Base-by-base conservation (phyloP, 2,797 vertebrate genomes). In the Fundulus diaphanus region DNA sequence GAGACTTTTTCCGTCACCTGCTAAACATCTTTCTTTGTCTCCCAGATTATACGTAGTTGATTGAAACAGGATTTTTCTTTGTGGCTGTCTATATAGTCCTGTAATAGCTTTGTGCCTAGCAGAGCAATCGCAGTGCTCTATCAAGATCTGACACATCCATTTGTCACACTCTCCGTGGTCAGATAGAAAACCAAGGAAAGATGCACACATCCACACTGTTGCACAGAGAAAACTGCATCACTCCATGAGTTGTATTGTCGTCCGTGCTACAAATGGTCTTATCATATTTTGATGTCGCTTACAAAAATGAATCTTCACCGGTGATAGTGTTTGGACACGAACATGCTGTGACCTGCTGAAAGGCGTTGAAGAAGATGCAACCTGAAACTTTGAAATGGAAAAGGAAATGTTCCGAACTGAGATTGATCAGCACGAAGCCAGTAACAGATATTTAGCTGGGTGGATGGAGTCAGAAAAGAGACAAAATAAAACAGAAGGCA, bases 81-180 rank as follows among this genome's bases (percentile, higher is more conserved):
- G 82, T 84, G 72, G 72, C 82, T 89, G 90, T 92, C 89, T 89
- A 90, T 91, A 89, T 87, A 86, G 90, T 91, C 81, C 85, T 91
- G 90, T 92, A 93, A 93, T 90, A 93, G 92, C 93, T 89, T 88
- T 89, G 92, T 90, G 91, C 90, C 90, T 88, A 78, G 88, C 84
- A 76, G 91, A 90, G 91, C 88, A 90, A 93, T 92, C 89, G 78
- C 90, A 83, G 90, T 87, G 88, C 87, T 94, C 91, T 90, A 93
- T 94, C 93, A 94, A 90, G 85, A 88, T 88, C 87, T 92, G 92
- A 93, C 93, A 93, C 88, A 88, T 91, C 91, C 90, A 93, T 93
- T 93, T 92, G 91, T 94, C 91, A 89, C 88, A 89, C 92, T 91
- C 87, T 89, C 89, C 83, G 88, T 89, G 91, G 90, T 90, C 89